A percentile compares a stretch with the other conserved stretches of the same genome.
phyloP scores from a whole-genome alignment of 2,888 invertebrate genomes.

The Stenurella melanura region DNA sequence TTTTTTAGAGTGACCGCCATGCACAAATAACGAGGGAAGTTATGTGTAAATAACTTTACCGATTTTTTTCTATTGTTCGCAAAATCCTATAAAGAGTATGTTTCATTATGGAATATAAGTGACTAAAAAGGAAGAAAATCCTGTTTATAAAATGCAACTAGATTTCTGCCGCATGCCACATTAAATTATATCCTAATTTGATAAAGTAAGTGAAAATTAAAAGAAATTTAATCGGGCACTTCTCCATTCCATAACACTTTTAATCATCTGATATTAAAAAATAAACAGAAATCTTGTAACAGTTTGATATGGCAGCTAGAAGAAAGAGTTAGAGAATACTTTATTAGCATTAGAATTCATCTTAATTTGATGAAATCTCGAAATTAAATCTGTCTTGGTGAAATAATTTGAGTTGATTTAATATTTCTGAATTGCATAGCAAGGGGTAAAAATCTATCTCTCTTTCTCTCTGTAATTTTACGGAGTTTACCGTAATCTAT shows the following conservation, averaged over 20 bases:
- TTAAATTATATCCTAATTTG: not conserved
- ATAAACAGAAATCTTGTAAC: conserved; percentile 49
- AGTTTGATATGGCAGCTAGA: conserved; percentile 48
- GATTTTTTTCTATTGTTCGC: no score
- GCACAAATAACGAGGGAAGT: no score
- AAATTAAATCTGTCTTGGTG: conserved; percentile 57
- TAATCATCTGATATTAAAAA: conserved; percentile 34
- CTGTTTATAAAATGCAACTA: conserved; percentile 1
- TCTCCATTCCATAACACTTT: not conserved
- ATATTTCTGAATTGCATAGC: conserved; percentile 56
- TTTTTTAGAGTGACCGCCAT: no score
- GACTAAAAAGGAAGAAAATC: no score
- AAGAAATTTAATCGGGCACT: conserved; percentile 19
- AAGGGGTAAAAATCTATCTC: conserved; percentile 55
- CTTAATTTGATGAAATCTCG: conserved; percentile 59
- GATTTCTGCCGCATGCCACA: not conserved
- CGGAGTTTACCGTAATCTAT: conserved; percentile 61
- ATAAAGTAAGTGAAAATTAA: conserved; percentile 23
- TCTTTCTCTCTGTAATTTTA: conserved; percentile 56
- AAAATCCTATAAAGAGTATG: no score
- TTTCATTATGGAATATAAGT: no score
- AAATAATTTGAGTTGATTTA: conserved; percentile 61
- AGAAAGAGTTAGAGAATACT: conserved; percentile 52
- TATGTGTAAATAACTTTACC: no score
- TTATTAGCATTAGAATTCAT: conserved; percentile 56